Base-by-base conservation (phyloP, 2,797 vertebrate genomes). In the Periparus ater region DNA sequence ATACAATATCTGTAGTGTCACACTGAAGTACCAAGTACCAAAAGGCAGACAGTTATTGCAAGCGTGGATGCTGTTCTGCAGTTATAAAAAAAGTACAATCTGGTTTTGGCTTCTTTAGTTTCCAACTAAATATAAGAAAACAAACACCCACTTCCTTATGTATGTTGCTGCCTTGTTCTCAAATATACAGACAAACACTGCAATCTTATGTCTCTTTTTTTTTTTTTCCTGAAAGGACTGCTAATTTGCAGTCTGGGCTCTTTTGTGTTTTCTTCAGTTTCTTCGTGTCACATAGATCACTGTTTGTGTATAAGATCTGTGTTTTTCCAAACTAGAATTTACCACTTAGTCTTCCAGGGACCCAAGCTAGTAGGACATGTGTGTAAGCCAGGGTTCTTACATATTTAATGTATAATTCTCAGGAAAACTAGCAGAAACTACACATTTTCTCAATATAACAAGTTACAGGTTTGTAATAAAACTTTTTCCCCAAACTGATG, bases 141-240 rank as follows among this genome's bases (percentile, higher is more conserved):
- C 89, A 95, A 95, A 92, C 85, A 91, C 92, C 88, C 95, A 91
- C 95, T 68, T 94, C 96, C 87, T 95, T 79, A 88, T 88, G 90
- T 89, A 72, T 80, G 74, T 87, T 88, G 84, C 91, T 89, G 89
- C 51, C 44, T 85, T 82, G 38, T 67, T 90, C 81, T 73, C 74
- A 73, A 79, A 61, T 79, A 91, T 65, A 72, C 79, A 92, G 82
- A 76, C 75, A 96, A 93, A 91, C 53, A 61, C 36, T 83, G 71
- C 17, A 74, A 53, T 74, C 27, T 75, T n/a, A 21, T 47, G 32
- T 78, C 42, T 9, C 20, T 32, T 11, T 51, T 16, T 45, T 53
- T 53, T 42, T 29, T 11, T 17, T 32, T 17, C 1, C 29, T 76
- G n/a, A 63, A 70, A 82, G 2, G 6, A 51, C 22, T 76, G 27